Conservation (phyloP, 1,140 invertebrate species). For the Psilanteris sp. region DNA sequence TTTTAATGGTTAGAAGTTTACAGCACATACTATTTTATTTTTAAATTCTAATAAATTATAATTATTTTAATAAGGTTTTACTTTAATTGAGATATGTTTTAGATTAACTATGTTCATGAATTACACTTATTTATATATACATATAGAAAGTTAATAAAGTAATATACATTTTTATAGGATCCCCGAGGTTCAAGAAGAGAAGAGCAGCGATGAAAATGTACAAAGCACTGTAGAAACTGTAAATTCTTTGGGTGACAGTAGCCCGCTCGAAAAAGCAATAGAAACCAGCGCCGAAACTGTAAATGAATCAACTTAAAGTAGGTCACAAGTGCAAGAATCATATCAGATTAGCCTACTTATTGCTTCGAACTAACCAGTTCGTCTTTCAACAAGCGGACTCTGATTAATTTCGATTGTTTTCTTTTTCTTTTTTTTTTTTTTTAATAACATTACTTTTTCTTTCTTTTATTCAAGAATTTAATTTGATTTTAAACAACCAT, state of each 20-base stretch:
- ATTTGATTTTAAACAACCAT: slow-evolving; percentile 30
- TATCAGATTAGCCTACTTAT: slow-evolving; percentile 74
- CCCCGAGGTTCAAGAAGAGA: slow-evolving; percentile 34
- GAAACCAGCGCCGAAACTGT: slow-evolving; percentile 19
- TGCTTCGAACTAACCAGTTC: slow-evolving; percentile 25
- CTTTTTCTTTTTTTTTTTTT: no score
- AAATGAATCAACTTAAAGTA: slow-evolving; percentile 43
- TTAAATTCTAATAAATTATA: no score
- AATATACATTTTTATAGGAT: no score
- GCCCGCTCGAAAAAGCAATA: slow-evolving; percentile 25
- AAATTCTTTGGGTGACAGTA: slow-evolving; percentile 51
- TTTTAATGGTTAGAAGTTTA: no score
- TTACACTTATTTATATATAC: no score
- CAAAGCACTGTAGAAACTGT: slow-evolving; percentile 63
- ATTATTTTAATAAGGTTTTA: no score
- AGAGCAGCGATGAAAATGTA: slow-evolving; percentile 43
- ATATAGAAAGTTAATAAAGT: no score
- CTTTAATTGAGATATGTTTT: no score
- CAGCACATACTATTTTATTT: no score
- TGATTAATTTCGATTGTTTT: slow-evolving; percentile 10
- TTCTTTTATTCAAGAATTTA: slow-evolving; percentile 19
- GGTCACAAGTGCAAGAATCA: slow-evolving; percentile 67
- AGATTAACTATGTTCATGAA: no score
- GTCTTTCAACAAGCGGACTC: slow-evolving; percentile 24
- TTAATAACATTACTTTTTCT: slow-evolving; percentile 2